Evolutionary conservation across 1,140 invertebrate species (phyloP).

Genomic region (Nixonia krombeini): DNA sequence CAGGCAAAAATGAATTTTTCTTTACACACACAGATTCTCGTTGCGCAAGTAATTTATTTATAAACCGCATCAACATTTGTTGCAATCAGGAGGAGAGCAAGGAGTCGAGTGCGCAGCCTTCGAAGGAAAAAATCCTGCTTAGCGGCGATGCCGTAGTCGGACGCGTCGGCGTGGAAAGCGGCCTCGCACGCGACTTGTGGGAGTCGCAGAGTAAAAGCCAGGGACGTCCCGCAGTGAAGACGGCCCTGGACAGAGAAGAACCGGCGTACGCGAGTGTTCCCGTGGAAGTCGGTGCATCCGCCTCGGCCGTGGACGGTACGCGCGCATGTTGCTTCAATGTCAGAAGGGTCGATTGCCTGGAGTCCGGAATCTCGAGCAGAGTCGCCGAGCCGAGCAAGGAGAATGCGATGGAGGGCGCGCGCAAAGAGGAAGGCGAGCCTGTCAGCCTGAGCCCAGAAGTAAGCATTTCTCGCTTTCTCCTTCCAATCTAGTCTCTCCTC

Average conservation of each 20-base stretch:
- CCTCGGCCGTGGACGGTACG: slow-evolving; percentile 8
- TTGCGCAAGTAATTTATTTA: too few relatives aligned
- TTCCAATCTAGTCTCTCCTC: too few relatives aligned
- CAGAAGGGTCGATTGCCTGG: slow-evolving; percentile 3
- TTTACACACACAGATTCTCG: too few relatives aligned
- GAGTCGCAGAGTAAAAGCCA: slow-evolving; percentile 46
- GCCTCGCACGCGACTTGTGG: slow-evolving; percentile 34
- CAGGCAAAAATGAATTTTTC: too few relatives aligned
- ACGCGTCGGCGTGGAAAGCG: slow-evolving; percentile 52
- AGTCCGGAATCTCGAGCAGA: slow-evolving; percentile 12
- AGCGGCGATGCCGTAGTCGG: slow-evolving; percentile 2
- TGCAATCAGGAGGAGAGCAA: slow-evolving; percentile 19
- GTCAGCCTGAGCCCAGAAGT: too few relatives aligned
- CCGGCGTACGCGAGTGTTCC: slow-evolving; percentile 34
- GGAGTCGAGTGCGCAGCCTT: slow-evolving; percentile 18
- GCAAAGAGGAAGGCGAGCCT: slow-evolving; percentile 61
- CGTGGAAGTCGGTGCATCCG: slow-evolving; percentile 25
- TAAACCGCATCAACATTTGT: too few relatives aligned
- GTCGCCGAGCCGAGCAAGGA: slow-evolving; percentile 48
- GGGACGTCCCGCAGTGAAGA: slow-evolving; percentile 28
- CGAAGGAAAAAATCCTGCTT: slow-evolving; percentile 22
- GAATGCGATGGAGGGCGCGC: slow-evolving; percentile 62
- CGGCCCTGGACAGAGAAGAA: slow-evolving; percentile 24
- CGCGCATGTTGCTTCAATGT: slow-evolving; percentile 24
- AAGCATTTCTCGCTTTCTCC: slow-evolving; percentile 24